These are phyloP conservation scores for Himantopus leucocephalus DNA, from an alignment of 2,113 vertebrate genomes.

Conservation along the genomic window DNA sequence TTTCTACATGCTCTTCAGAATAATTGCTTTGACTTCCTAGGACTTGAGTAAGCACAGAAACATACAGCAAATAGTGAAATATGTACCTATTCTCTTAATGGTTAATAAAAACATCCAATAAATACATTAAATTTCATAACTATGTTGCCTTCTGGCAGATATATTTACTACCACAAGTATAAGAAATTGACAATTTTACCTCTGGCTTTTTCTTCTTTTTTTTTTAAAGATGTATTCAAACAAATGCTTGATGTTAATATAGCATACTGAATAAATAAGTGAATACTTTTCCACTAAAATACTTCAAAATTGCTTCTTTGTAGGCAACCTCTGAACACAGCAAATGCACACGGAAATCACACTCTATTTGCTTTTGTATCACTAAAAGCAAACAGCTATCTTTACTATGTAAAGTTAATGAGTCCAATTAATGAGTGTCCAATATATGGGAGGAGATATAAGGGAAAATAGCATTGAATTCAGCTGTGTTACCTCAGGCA, in stretches of 20 bases:
- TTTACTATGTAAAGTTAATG: background rate
- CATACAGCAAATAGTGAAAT: background rate
- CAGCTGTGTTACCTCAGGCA: background rate
- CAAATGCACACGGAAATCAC: background rate
- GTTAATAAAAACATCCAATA: background rate
- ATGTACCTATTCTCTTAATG: background rate
- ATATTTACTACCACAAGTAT: background rate
- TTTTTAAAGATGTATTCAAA: accelerated
- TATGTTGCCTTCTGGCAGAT: background rate
- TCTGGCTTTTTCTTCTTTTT: background rate
- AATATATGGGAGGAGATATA: background rate
- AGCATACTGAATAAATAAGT: background rate
- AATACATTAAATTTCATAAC: background rate
- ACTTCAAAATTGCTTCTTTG: background rate
- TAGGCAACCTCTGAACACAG: background rate
- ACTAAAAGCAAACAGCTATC: background rate
- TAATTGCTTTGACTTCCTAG: background rate
- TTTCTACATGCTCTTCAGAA: background rate
- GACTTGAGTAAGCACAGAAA: background rate
- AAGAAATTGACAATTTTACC: background rate
- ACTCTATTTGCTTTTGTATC: background rate
- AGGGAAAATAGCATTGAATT: background rate
- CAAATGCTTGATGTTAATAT: background rate
- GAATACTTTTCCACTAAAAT: background rate
- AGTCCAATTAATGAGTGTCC: background rate